These are phyloP conservation scores for Stigmatopora argus DNA, from an alignment of 2,113 vertebrate genomes.

Conservation along the genomic window DNA sequence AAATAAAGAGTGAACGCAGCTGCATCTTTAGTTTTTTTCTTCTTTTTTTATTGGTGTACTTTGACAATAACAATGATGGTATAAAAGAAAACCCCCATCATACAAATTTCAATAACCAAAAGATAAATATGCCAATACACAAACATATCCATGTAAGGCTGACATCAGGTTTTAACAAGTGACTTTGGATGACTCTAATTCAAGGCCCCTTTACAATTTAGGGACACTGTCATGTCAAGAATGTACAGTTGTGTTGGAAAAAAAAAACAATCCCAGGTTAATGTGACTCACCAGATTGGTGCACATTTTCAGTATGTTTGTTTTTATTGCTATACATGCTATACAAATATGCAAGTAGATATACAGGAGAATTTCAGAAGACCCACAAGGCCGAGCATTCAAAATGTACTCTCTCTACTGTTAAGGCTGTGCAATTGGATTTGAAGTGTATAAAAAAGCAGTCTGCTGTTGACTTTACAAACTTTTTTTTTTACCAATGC, in stretches of 20 bases:
- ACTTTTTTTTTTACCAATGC: no score
- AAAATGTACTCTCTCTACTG: no score
- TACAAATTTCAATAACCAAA: conserved; percentile 72
- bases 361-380: no score
- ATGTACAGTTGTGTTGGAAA: conserved; percentile 20
- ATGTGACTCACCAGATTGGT: no score
- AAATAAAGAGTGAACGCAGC: background rate
- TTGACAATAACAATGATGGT: conserved; percentile 70
- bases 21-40: conserved; percentile 43
- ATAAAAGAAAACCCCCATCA: conserved; percentile 71
- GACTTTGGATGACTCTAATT: conserved; percentile 70
- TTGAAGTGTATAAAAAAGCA: no score
- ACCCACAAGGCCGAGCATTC: no score
- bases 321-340: no score
- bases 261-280: no score
- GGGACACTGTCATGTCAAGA: conserved; percentile 40
- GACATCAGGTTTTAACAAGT: conserved; percentile 69
- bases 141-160: conserved; percentile 69
- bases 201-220: conserved; percentile 62
- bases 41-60: conserved; percentile 70
- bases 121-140: conserved; percentile 68
- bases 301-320: no score
- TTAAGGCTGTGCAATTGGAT: no score
- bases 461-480: no score
- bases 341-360: no score